phyloP scores from a whole-genome alignment of 2,797 vertebrate genomes.

The Mormyrus hasselquistii region DNA sequence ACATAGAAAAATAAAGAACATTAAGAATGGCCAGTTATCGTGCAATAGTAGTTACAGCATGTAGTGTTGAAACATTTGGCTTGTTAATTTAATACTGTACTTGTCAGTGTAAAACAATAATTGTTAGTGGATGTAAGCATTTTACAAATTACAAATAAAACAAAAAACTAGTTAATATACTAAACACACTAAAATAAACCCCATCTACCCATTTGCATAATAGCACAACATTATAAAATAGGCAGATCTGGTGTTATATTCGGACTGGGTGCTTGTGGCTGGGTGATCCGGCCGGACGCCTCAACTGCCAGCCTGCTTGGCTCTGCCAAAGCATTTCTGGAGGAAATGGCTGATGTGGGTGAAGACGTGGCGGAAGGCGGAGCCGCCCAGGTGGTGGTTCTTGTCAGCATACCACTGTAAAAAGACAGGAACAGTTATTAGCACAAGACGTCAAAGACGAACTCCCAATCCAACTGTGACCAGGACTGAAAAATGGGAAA shows the following conservation, averaged over 20 bases:
- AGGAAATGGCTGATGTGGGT: constrained; percentile 90
- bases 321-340: constrained; percentile 71
- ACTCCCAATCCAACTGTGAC: neutral
- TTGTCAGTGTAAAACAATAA: neutral
- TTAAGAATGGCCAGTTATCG: neutral
- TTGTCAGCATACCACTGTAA: constrained; percentile 93
- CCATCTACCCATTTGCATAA: neutral
- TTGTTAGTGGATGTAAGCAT: neutral
- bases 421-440: neutral
- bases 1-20: neutral
- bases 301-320: neutral
- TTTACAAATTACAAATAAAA: neutral
- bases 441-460: neutral
- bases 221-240: neutral
- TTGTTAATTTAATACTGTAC: neutral
- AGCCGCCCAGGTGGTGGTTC: constrained; percentile 74
- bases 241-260: neutral
- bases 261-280: neutral
- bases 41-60: neutral
- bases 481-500: neutral
- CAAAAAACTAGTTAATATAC: neutral
- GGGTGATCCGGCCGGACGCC: neutral
- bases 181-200: neutral
- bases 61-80: neutral
- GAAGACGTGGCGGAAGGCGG: constrained; percentile 80